These are phyloP conservation scores for Heliconius hortense DNA, from an alignment of 2,888 invertebrate genomes.

Conservation along the genomic window DNA sequence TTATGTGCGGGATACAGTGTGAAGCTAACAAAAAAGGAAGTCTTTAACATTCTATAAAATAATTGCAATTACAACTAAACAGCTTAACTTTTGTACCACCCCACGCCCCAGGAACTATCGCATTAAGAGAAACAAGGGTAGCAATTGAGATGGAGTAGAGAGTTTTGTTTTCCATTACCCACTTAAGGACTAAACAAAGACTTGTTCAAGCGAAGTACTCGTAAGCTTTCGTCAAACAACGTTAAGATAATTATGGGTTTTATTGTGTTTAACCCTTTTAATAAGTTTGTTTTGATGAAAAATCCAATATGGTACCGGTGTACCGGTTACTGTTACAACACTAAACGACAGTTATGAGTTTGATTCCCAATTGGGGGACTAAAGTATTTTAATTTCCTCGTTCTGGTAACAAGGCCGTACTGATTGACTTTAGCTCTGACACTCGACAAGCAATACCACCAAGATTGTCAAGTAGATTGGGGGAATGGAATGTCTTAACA, in stretches of 20 bases:
- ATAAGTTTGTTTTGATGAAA: background rate
- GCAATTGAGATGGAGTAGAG: constrained; percentile 16
- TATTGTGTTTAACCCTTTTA: constrained; percentile 1
- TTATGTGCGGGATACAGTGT: too few species aligned
- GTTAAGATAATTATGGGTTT: background rate
- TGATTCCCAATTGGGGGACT: background rate
- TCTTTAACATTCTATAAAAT: background rate
- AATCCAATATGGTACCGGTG: background rate
- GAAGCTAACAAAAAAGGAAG: too few species aligned
- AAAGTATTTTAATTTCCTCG: too few species aligned
- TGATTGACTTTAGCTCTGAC: too few species aligned
- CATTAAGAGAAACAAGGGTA: constrained; percentile 22
- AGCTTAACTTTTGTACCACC: background rate
- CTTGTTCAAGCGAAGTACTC: constrained; percentile 12
- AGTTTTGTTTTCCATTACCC: constrained; percentile 26
- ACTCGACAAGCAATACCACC: background rate
- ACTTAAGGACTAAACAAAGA: constrained; percentile 9
- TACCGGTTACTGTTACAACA: too few species aligned
- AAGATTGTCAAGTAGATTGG: background rate
- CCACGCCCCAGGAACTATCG: constrained; percentile 12
- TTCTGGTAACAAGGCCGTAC: too few species aligned
- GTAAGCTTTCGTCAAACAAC: constrained; percentile 10
- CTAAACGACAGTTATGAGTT: background rate
- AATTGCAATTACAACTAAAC: background rate
- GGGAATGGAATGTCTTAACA: too few species aligned